Evolutionary conservation across 2,797 vertebrate species (phyloP), one percentile per base, ranked within the genome.

Genomic region (Melanotaenia maccullochi): DNA sequence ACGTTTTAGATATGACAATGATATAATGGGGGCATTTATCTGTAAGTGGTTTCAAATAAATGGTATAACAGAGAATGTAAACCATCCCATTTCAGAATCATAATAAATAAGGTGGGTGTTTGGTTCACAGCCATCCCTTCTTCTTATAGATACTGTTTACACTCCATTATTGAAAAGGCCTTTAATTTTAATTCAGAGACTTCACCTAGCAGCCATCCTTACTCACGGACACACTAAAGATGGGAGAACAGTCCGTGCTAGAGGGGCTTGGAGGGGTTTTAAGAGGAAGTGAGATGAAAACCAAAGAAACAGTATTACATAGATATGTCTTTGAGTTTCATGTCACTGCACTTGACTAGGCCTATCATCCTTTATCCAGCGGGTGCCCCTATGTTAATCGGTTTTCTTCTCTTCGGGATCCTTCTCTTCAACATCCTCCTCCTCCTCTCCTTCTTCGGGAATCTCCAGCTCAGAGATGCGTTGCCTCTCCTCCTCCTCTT

Each of bases 401-500:
- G 88, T 95, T 91, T 99, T 99, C 93, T 99, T 99, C 85, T 97
- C 95, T 18, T 90, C 70, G 0, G 91, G 82, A 82, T 92, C 93
- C 83, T 99, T 98, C 87, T 96, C 95, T 55, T 75, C 88, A 14
- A 71, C 82, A 59, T 89, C 89, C 4, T 81, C 85, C 2, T 89
- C 64, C 5, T 56, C 63, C 14, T 64, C 97, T 71, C 92, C 94
- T 58, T 87, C 88, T 28, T 86, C 85, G 0, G 86, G 86, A 40
- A 87, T 90, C 78, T 91, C 90, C 52, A 94, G 87, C 67, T 85
- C 88, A 2, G 9, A 76, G 5, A 52, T 5, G 28, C 9, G 60
- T 18, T 76, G 82, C n/a, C 87, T 82, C 20, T 85, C 95, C 40
- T 90, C 92, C 0, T 80, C 86, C 2, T 89, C 82, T 0, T 86